Evolutionary conservation across 1,140 invertebrate species (phyloP), one percentile per base, ranked within the genome.

Genomic region (Octopus sinensis): DNA sequence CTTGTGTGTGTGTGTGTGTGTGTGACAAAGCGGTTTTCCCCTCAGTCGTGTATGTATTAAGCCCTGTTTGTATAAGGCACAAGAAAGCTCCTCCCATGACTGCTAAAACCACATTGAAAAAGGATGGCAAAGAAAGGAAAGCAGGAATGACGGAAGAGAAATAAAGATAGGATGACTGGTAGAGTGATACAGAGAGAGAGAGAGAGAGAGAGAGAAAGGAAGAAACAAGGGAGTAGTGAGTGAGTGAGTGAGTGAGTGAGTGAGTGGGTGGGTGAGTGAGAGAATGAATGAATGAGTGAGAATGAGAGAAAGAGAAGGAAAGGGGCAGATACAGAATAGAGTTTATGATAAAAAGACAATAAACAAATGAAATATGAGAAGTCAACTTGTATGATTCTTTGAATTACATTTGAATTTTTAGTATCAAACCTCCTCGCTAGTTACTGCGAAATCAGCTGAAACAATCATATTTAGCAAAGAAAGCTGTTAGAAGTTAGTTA

Each of bases 151-250:
- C 54, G 53, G 54, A 17, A 53, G 53, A 78, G 73, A 78, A 10
- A 56, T 43, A 76, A 23, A 76, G 80, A 76, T 4, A 76, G 71
- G 54, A 5, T 76, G 53, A 81, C 6, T 6, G 71, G 30, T 23
- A 81, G 71, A 0, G 71, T 77, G 73, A 78, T 53, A 81, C 17
- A 76, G 56, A 77, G 53, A 77, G 6, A 54, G 54, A 53, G 56
- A 54, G 76, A 17, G 53, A 54, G 62, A 54, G 54, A 53, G 76
- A 54, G 77, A 53, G 54, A 54, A 68, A 80, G 1, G 53, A 71
- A 81, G 4, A 75, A 71, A 6, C 17, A 62, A 56, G 62, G 7
- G 68, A 5, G 62, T 6, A 80, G 78, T 12, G 52, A 54, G 4
- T 6, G 53, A 79, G 78, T 53, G 78, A 79, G 53, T 53, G 53